phyloP scores from a whole-genome alignment of 2,888 invertebrate species.

The Metacarcinus magister region DNA sequence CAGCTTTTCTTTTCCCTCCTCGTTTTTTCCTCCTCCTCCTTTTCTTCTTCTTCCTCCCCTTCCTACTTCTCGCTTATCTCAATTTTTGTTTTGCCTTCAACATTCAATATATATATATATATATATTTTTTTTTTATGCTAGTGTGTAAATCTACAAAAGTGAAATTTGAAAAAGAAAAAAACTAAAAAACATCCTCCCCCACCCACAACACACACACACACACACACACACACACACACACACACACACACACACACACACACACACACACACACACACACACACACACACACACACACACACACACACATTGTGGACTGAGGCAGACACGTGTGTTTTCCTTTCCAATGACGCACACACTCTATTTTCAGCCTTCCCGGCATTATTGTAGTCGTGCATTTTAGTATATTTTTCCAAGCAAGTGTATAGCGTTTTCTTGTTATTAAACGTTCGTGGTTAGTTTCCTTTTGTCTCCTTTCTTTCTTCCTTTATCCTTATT shows the following conservation, averaged over 20 bases:
- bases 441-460: not conserved
- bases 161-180: not conserved
- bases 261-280: not conserved
- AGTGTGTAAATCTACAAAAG: not conserved
- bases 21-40: not conserved
- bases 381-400: not conserved
- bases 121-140: not conserved
- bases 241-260: conserved; percentile 26
- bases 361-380: not conserved
- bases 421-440: not conserved
- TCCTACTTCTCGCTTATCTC: not conserved
- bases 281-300: too few relatives aligned
- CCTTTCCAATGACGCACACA: not conserved
- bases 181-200: not conserved
- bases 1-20: not conserved
- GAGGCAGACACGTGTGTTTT: too few relatives aligned
- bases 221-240: conserved; percentile 26
- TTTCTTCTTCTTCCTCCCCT: not conserved
- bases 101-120: not conserved
- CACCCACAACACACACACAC: not conserved
- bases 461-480: not conserved
- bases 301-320: too few relatives aligned
- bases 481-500: not conserved
- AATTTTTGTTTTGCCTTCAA: not conserved
- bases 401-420: not conserved